These are phyloP conservation scores for Falco punctatus DNA, from an alignment of 2,113 vertebrate genomes.

Conservation along the genomic window DNA sequence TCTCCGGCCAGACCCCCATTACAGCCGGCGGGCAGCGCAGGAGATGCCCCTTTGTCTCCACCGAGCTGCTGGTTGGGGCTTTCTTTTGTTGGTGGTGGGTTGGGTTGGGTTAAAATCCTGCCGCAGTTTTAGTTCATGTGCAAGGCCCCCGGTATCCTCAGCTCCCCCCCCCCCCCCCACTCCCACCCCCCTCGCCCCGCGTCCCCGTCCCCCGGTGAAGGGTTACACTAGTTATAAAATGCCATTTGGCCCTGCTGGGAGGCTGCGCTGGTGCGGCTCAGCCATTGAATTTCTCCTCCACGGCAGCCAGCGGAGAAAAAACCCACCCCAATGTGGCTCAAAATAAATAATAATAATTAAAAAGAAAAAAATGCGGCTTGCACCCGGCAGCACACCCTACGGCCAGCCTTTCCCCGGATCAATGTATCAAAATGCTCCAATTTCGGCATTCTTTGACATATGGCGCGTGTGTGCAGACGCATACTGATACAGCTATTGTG, in stretches of 20 bases:
- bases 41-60: constrained; percentile 42
- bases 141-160: constrained; percentile 29
- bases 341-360: background rate
- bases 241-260: constrained; percentile 58
- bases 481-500: constrained; percentile 28
- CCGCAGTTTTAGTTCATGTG: constrained; percentile 48
- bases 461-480: constrained; percentile 27
- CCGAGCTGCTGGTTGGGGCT: background rate
- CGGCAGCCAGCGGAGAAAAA: background rate
- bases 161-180: no score
- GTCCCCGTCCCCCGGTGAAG: background rate
- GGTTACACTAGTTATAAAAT: constrained; percentile 54
- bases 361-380: background rate
- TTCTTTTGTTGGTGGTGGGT: background rate
- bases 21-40: background rate
- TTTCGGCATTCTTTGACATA: constrained; percentile 28
- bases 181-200: no score
- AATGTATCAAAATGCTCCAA: constrained; percentile 17
- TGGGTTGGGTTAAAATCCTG: constrained; percentile 32
- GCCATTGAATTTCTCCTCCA: background rate
- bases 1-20: background rate
- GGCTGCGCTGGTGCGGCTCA: background rate
- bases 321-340: background rate
- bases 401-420: background rate
- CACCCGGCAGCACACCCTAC: background rate